Base-by-base conservation (phyloP, 37 sponge, comb jelly and placozoan species). In the Tethya wilhelma region DNA sequence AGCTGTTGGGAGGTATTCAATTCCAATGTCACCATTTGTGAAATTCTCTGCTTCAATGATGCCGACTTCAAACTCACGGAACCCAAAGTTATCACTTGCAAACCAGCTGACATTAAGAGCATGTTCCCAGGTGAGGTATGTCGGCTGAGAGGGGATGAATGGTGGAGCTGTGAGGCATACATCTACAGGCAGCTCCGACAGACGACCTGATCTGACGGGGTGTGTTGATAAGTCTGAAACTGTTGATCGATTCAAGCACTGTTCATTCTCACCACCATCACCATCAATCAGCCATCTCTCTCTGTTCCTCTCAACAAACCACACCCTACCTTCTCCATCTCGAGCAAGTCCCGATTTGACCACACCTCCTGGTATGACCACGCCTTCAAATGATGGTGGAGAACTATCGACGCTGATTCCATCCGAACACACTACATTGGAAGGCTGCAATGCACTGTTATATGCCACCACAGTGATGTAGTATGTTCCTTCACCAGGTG, bases 391-490 rank as follows among this genome's bases (percentile, higher is more conserved):
- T 3, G 49, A 59, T 30, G 94, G 94, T 19, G 81, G 78, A 23
- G 60, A 53, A 7, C 1, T 25, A 78, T 94, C 94, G 38, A 90
- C 74, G 19, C 78, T 86, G 38, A 94, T 64, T 22, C 94, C 94
- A 84, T 94, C 87, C 22, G 90, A 90, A 77, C 94, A 94, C 14
- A 84, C 88, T 11, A 90, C 75, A 20, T 22, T 14, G 31, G 94
- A 94, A 0, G 79, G 79, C 1, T 26, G 67, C 1, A 81, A 67
- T 29, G 94, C 94, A 5, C 33, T 28, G 63, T 94, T 94, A 57
- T 64, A 79, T 33, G 88, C 94, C 6, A 87, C 88, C 0, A 94
- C 90, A 28, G 90, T 90, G 38, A 87, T 56, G 62, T 82, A 70
- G 40, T 89, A 89, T 0, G 73, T 73, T 34, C 94, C 94, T 32